Evolutionary conservation across 2,113 vertebrate species (phyloP).

Genomic region (Thalassoma bifasciatum): DNA sequence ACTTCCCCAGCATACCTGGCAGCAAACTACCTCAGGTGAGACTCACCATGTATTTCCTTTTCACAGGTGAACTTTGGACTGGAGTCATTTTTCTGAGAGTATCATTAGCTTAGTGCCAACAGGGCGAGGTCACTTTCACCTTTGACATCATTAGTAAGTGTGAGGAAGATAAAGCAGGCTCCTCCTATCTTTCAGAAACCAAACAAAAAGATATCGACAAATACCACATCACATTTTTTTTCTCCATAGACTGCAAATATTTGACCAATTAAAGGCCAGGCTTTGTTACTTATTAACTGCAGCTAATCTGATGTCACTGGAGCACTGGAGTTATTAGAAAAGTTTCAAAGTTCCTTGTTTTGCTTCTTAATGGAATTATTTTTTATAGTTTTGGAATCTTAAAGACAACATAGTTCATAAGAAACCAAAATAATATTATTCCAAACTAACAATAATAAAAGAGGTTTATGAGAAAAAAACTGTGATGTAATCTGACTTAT

Average conservation of each 20-base stretch:
- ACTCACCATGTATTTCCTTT: conserved; percentile 4
- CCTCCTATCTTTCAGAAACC: conserved; percentile 5
- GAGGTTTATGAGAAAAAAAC: no score
- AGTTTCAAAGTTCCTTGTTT: no score
- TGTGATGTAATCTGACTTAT: no score
- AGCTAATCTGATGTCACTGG: background rate
- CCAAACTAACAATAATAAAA: no score
- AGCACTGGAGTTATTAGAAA: background rate
- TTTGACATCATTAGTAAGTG: conserved; percentile 6
- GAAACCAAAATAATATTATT: no score
- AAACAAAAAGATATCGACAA: conserved; percentile 8
- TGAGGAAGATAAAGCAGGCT: conserved; percentile 21
- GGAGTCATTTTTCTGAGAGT: background rate
- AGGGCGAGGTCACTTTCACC: conserved; percentile 7
- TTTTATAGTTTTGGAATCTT: no score
- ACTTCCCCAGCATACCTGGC: conserved; percentile 97
- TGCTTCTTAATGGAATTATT: no score
- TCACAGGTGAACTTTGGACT: conserved; percentile 17
- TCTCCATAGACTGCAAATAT: conserved; percentile 36
- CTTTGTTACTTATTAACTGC: conserved; percentile 58
- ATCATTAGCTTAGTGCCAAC: background rate
- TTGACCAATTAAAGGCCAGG: conserved; percentile 34
- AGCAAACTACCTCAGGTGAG: conserved; percentile 92
- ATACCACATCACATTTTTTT: background rate
- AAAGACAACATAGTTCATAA: no score